Conservation (phyloP, 2,888 invertebrate species). For the Drosophila melanosoma region DNA sequence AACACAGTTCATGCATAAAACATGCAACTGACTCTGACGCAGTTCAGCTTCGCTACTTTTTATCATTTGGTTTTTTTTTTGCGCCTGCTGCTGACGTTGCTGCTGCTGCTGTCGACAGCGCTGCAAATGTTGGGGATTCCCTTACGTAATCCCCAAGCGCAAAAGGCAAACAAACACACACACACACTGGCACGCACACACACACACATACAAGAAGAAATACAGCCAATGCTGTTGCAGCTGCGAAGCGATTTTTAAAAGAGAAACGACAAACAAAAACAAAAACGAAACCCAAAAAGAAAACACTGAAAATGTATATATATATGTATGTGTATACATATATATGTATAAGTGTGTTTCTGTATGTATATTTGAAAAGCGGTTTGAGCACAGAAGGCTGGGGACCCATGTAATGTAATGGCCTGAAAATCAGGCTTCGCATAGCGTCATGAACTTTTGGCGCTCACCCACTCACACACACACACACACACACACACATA, state of each 20-base stretch:
- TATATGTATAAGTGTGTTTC: background rate
- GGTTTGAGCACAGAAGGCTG: constrained; percentile 31
- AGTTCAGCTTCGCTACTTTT: constrained; percentile 61
- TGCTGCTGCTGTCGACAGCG: constrained; percentile 49
- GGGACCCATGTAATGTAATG: constrained; percentile 54
- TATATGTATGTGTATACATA: background rate
- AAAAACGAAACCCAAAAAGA: constrained; percentile 41
- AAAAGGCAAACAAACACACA: constrained; percentile 61
- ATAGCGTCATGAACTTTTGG: constrained; percentile 73
- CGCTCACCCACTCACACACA: constrained; percentile 52
- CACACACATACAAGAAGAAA: constrained; percentile 21
- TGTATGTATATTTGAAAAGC: constrained; percentile 29
- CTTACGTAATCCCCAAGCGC: constrained; percentile 82
- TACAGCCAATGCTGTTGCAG: constrained; percentile 34
- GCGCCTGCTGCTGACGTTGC: constrained; percentile 11
- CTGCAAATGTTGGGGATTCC: constrained; percentile 83
- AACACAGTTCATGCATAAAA: constrained; percentile 63
- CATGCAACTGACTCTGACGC: constrained; percentile 64
- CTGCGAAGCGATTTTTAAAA: constrained; percentile 48
- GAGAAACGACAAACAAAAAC: constrained; percentile 59
- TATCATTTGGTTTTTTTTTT: constrained; percentile 39
- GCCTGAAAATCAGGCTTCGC: constrained; percentile 75
- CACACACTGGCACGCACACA: constrained; percentile 19
- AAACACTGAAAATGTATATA: constrained; percentile 28
- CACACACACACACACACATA: constrained; percentile 6